Conservation (phyloP, 2,888 invertebrate genomes). For the Netelia inedita region DNA sequence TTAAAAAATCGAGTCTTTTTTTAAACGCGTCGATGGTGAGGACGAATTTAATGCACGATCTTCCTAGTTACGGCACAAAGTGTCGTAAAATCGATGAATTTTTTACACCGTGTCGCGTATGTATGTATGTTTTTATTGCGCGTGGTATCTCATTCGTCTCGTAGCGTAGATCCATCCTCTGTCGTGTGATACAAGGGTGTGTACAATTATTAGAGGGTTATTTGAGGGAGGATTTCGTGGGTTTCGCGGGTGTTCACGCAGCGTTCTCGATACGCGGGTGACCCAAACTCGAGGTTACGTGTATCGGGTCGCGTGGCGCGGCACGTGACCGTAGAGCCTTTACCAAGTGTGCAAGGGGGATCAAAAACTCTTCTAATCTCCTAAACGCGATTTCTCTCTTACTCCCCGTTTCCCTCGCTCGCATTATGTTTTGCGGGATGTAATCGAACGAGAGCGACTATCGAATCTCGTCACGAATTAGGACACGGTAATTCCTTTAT, state of each 20-base stretch:
- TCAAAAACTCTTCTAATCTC: slow-evolving; percentile 18
- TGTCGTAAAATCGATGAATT: not conserved
- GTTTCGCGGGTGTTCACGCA: slow-evolving; percentile 26
- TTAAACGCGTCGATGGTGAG: too few relatives aligned
- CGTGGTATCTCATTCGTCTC: slow-evolving; percentile 34
- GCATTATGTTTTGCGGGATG: slow-evolving; percentile 35
- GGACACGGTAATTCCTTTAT: slow-evolving; percentile 58
- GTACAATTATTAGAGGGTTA: slow-evolving; percentile 71
- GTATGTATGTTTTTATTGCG: not conserved
- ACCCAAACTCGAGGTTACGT: slow-evolving; percentile 16
- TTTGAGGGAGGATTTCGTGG: slow-evolving; percentile 65
- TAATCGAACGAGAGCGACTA: slow-evolving; percentile 26
- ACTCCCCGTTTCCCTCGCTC: not conserved
- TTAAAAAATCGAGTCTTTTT: too few relatives aligned
- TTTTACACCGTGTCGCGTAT: not conserved
- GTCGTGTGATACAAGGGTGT: slow-evolving; percentile 61
- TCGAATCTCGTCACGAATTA: slow-evolving; percentile 54
- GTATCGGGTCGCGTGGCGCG: slow-evolving; percentile 58
- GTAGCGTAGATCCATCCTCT: slow-evolving; percentile 22
- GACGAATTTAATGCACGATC: too few relatives aligned
- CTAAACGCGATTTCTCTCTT: too few relatives aligned
- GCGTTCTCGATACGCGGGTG: slow-evolving; percentile 36
- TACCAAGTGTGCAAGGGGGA: slow-evolving; percentile 28
- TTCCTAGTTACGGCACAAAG: too few relatives aligned
- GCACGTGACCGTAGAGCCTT: slow-evolving; percentile 63